These are phyloP conservation scores for Thymelicus lineola DNA, from an alignment of 2,888 invertebrate genomes.

Conservation along the genomic window DNA sequence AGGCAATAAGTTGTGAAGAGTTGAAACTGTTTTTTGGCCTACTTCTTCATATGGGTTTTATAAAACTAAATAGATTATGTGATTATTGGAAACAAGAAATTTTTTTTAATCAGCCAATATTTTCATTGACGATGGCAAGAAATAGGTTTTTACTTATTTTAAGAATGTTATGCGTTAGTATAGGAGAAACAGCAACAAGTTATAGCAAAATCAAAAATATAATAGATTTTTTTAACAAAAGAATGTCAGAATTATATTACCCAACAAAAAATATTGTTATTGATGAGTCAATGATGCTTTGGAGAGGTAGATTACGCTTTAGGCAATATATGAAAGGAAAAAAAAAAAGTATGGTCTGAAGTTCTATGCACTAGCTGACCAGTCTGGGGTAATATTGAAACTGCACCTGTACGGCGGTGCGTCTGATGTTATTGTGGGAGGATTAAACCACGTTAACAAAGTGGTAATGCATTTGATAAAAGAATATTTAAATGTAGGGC, in stretches of 20 bases:
- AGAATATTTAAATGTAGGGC: slow-evolving; percentile 41
- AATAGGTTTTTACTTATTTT: slow-evolving; percentile 40
- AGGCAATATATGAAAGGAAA: slow-evolving; percentile 1
- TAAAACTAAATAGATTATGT: slow-evolving; percentile 39
- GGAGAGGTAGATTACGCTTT: neutral
- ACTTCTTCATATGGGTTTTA: neutral
- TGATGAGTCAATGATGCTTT: slow-evolving; percentile 2
- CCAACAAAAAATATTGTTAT: neutral
- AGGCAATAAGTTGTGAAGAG: slow-evolving; percentile 26
- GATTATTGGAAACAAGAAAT: slow-evolving; percentile 40
- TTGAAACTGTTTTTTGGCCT: slow-evolving; percentile 31
- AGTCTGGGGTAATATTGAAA: slow-evolving; percentile 43
- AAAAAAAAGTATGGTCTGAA: slow-evolving; percentile 2
- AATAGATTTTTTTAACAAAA: slow-evolving; percentile 31
- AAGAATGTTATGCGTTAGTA: slow-evolving; percentile 40
- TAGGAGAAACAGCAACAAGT: slow-evolving; percentile 33
- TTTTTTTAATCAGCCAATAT: slow-evolving; percentile 41
- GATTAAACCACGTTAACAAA: slow-evolving; percentile 43
- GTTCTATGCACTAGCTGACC: slow-evolving; percentile 17
- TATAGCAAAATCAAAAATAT: slow-evolving; percentile 41
- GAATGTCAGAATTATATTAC: neutral
- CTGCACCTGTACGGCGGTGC: slow-evolving; percentile 42
- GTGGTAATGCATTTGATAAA: slow-evolving; percentile 40
- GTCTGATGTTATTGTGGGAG: slow-evolving; percentile 43
- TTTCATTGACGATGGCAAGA: slow-evolving; percentile 35